Percentiles rank a stretch among this genome's conserved stretches.
Evolutionary conservation across 2,888 invertebrate genomes (phyloP).

Genomic region (Elaeidobius kamerunicus): DNA sequence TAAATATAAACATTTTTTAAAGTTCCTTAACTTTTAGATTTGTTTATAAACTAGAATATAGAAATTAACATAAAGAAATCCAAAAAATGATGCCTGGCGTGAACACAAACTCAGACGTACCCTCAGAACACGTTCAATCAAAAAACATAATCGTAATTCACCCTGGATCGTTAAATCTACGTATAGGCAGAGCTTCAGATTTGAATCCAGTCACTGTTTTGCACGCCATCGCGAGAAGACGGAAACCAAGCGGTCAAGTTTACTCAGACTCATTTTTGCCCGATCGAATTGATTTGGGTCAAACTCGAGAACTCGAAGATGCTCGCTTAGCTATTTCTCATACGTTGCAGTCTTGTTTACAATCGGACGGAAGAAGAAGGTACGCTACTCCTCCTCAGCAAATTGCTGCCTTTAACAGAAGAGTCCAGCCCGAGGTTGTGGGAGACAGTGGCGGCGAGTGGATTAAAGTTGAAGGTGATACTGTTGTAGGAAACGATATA

Average conservation of each 20-base stretch:
- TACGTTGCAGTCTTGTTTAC: constrained; percentile 80
- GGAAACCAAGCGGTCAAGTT: constrained; percentile 49
- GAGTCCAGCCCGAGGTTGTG: constrained; percentile 68
- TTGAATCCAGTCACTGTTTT: constrained; percentile 79
- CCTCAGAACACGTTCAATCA: constrained; percentile 61
- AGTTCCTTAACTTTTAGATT: background rate
- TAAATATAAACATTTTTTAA: background rate
- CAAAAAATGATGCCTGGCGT: constrained; percentile 10
- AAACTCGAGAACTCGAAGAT: constrained; percentile 79
- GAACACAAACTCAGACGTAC: constrained; percentile 15
- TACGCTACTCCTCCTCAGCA: constrained; percentile 88
- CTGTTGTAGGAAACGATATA: constrained; percentile 74
- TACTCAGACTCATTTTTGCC: constrained; percentile 56
- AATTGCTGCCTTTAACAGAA: constrained; percentile 82
- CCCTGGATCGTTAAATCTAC: constrained; percentile 85
- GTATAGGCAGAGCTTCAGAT: constrained; percentile 90
- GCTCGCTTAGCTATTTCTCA: constrained; percentile 79
- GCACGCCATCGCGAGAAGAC: constrained; percentile 79
- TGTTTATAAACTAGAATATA: no score
- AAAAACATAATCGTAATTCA: constrained; percentile 90
- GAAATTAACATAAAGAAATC: background rate
- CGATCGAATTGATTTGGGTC: constrained; percentile 59
- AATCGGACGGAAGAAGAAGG: constrained; percentile 64
- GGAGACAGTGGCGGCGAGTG: constrained; percentile 54
- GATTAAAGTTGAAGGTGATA: constrained; percentile 62